Percentiles rank a stretch among this genome's conserved stretches.
Evolutionary conservation across 37 sponge, comb jelly and placozoan genomes (phyloP).

Genomic region (Ianthella basta): DNA sequence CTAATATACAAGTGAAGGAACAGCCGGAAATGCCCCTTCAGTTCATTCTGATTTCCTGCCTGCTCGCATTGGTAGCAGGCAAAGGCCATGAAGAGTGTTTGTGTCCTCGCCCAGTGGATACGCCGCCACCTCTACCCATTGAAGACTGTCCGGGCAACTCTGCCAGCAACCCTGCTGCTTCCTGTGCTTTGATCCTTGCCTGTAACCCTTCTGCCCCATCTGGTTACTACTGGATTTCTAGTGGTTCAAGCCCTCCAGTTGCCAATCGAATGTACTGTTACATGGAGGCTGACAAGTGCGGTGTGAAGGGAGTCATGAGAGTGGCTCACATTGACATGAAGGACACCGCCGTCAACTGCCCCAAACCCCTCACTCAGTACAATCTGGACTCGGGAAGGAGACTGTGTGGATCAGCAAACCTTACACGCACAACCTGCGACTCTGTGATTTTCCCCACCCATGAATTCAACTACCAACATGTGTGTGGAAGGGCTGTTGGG

Average conservation of each 20-base stretch:
- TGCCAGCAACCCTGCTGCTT: neutral
- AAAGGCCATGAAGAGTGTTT: neutral
- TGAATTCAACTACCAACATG: neutral
- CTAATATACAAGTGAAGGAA: too few species aligned
- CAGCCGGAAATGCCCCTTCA: too few species aligned
- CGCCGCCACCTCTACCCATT: too few species aligned
- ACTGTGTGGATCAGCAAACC: neutral
- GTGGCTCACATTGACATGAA: constrained; percentile 20
- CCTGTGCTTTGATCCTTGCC: neutral
- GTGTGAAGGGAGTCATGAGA: constrained; percentile 16
- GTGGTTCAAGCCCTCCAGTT: neutral
- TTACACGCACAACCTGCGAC: neutral
- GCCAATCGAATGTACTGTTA: neutral
- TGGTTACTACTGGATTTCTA: neutral
- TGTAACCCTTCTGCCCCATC: neutral
- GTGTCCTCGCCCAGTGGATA: too few species aligned
- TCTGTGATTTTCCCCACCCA: constrained; percentile 16
- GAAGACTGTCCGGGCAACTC: too few species aligned
- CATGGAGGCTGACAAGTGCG: constrained; percentile 28
- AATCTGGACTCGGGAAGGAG: constrained; percentile 3
- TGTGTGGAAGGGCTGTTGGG: constrained; percentile 26
- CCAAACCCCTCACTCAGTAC: neutral
- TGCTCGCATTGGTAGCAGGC: too few species aligned
- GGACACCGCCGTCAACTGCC: neutral
- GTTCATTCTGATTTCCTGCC: neutral